phyloP scores from a whole-genome alignment of 1,140 invertebrate species.

The Trachymyrmex cornetzi region DNA sequence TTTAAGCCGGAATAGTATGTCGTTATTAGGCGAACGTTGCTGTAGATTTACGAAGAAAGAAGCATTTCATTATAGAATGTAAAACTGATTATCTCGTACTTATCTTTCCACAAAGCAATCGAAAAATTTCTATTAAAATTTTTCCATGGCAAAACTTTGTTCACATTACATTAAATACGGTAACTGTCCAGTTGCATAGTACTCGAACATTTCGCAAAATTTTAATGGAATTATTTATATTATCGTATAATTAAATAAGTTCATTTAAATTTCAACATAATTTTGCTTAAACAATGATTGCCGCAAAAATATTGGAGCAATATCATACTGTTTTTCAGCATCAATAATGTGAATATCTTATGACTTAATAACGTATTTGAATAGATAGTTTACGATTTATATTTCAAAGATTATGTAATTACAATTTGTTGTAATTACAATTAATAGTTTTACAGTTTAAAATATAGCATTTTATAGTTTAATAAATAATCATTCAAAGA shows the following conservation, averaged over 20 bases:
- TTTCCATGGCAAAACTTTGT: neutral
- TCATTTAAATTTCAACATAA: neutral
- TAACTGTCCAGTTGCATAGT: neutral
- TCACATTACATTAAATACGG: slow-evolving; percentile 9
- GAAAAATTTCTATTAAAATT: slow-evolving; percentile 30
- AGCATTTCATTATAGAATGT: slow-evolving; percentile 56
- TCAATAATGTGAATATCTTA: neutral
- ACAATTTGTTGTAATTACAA: neutral
- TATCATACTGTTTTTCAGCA: neutral
- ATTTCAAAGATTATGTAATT: neutral
- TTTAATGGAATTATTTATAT: neutral
- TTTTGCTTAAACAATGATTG: neutral
- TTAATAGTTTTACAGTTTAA: neutral
- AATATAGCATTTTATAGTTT: neutral
- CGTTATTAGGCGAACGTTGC: slow-evolving; percentile 41
- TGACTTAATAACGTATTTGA: neutral
- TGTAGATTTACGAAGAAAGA: slow-evolving; percentile 34
- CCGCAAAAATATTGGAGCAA: neutral
- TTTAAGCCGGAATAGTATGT: slow-evolving; percentile 29
- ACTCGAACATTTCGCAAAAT: neutral
- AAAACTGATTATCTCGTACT: slow-evolving; percentile 62
- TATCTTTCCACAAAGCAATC: slow-evolving; percentile 53
- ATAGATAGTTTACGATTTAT: neutral
- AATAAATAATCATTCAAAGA: neutral
- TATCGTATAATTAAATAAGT: neutral